These are phyloP conservation scores for Nannoperca australis DNA, from an alignment of 2,797 vertebrate species.

Conservation along the genomic window DNA sequence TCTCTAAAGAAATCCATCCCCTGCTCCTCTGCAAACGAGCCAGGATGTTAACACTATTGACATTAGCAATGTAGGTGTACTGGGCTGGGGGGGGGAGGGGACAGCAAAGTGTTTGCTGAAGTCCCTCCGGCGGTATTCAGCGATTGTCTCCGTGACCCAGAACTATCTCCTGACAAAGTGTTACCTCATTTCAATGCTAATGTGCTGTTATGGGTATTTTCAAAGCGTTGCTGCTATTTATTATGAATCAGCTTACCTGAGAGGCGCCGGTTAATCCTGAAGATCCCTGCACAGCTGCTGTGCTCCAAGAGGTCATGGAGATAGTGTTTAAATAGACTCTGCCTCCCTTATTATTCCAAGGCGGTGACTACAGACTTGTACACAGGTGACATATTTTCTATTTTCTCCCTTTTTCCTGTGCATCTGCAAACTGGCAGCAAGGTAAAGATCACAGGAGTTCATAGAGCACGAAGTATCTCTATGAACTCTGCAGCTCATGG, in stretches of 20 bases:
- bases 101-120: conserved; percentile 38
- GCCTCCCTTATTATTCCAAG: conserved; percentile 61
- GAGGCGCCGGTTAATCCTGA: conserved; percentile 75
- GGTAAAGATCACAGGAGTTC: conserved; percentile 38
- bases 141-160: conserved; percentile 72
- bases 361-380: conserved; percentile 27
- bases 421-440: conserved; percentile 3
- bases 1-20: conserved; percentile 29
- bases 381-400: conserved; percentile 28
- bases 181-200: conserved; percentile 82
- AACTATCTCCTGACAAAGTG: conserved; percentile 64
- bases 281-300: conserved; percentile 71
- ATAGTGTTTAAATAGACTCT: conserved; percentile 79
- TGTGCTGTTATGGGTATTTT: conserved; percentile 72
- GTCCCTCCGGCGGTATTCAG: conserved; percentile 56
- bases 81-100: conserved; percentile 23
- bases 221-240: conserved; percentile 72
- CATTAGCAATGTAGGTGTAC: conserved; percentile 45
- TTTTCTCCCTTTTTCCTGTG: conserved; percentile 20
- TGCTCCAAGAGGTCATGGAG: conserved; percentile 75
- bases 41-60: conserved; percentile 58
- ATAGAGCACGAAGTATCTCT: neutral
- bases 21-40: conserved; percentile 49
- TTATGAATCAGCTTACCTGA: conserved; percentile 78
- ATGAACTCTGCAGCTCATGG: conserved; percentile 21